These are phyloP conservation scores for Aphelinus certus DNA, from an alignment of 1,140 invertebrate species.

Conservation along the genomic window DNA sequence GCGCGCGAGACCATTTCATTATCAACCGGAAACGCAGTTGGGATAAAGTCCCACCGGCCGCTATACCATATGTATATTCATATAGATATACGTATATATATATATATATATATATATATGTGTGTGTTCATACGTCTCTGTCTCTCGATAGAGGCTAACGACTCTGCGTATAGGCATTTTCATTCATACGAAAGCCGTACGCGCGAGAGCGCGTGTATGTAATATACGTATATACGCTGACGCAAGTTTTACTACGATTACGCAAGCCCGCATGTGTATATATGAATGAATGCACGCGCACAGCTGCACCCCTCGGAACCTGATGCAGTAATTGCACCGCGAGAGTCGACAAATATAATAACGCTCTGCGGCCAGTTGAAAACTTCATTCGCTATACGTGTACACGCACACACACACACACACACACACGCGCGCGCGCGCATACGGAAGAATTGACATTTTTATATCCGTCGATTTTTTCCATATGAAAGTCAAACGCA, in stretches of 20 bases:
- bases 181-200: background rate
- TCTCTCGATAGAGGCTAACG: no score
- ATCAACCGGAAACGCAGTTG: slow-evolving; percentile 11
- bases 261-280: background rate
- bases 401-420: no score
- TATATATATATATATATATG: no score
- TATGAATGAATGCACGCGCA: background rate
- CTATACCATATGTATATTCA: no score
- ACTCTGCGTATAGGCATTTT: no score
- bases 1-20: slow-evolving; percentile 3
- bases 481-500: slow-evolving; percentile 9
- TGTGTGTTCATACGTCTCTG: no score
- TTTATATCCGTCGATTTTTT: slow-evolving; percentile 5
- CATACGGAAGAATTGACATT: slow-evolving; percentile 9
- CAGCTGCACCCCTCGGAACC: slow-evolving; percentile 11
- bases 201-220: slow-evolving; percentile 1
- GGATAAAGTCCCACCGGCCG: background rate
- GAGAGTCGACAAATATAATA: slow-evolving; percentile 21
- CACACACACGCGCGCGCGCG: no score
- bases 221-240: slow-evolving; percentile 25
- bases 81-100: no score
- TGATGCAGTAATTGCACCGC: slow-evolving; percentile 25
- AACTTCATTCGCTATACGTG: slow-evolving; percentile 3
- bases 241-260: slow-evolving; percentile 25
- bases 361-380: background rate